phyloP scores from a whole-genome alignment of 2,113 vertebrate species.

The Podarcis raffonei region DNA sequence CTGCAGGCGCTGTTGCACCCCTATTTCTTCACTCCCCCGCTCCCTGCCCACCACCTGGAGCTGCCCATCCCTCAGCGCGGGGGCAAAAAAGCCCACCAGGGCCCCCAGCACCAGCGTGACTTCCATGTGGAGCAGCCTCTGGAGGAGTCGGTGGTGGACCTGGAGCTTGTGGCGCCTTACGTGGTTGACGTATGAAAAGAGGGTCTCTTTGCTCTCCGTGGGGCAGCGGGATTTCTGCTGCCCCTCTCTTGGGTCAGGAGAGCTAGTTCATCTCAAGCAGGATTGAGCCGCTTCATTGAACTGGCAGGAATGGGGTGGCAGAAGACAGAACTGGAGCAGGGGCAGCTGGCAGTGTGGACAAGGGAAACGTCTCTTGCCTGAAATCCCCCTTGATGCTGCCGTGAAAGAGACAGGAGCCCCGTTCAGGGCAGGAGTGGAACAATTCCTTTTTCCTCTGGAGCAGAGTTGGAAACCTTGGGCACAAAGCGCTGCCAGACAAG shows the following conservation, averaged over 20 bases:
- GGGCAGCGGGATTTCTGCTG: neutral
- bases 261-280: too few relatives aligned
- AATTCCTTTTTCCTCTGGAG: neutral
- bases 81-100: slow-evolving; percentile 73
- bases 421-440: neutral
- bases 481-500: too few relatives aligned
- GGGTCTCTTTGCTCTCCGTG: neutral
- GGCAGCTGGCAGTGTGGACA: neutral
- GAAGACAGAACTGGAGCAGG: neutral
- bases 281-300: neutral
- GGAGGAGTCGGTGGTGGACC: slow-evolving; percentile 80
- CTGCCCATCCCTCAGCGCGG: slow-evolving; percentile 85
- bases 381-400: neutral
- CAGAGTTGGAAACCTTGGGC: neutral
- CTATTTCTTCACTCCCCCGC: slow-evolving; percentile 86
- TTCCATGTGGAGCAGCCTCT: slow-evolving; percentile 83
- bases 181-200: slow-evolving; percentile 41
- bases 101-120: slow-evolving; percentile 78
- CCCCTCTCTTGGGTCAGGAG: too few relatives aligned
- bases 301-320: neutral
- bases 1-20: slow-evolving; percentile 87
- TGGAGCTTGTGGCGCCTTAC: slow-evolving; percentile 71
- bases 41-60: slow-evolving; percentile 89
- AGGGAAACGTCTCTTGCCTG: neutral
- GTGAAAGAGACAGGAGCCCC: neutral